Evolutionary conservation across 2,113 vertebrate species (phyloP).

Genomic region (Gambusia holbrooki): DNA sequence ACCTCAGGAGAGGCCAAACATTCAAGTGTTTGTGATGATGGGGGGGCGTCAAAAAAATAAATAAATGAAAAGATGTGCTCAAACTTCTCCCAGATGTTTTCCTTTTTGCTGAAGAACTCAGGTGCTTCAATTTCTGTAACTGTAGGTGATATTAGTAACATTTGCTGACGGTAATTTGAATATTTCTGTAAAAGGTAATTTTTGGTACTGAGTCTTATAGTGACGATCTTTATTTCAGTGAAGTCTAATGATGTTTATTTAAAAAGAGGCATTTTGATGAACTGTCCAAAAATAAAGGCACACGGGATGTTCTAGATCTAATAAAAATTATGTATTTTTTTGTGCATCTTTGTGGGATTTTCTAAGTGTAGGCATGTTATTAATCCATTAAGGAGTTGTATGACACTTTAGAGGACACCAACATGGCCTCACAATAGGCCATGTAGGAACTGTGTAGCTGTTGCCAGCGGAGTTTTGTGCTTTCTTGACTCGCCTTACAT

Average conservation of each 20-base stretch:
- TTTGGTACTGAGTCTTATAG: no score
- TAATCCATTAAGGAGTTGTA: not conserved
- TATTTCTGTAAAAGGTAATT: not conserved
- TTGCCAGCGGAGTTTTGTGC: not conserved
- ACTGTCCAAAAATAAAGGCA: no score
- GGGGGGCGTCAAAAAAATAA: not conserved
- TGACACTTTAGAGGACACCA: not conserved
- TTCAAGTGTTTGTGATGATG: constrained; percentile 12
- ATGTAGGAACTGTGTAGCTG: not conserved
- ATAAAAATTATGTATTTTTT: not conserved
- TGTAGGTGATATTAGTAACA: not conserved
- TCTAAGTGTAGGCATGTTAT: not conserved
- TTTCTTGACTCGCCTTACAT: constrained; percentile 29
- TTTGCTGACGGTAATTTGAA: not conserved
- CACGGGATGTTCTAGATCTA: not conserved
- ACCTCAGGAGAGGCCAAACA: constrained; percentile 21
- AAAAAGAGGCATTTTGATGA: no score
- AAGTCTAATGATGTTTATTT: no score
- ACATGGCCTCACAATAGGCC: not conserved
- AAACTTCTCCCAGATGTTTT: not conserved
- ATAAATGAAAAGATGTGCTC: not conserved
- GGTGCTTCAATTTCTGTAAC: not conserved
- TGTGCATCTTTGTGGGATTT: no score
- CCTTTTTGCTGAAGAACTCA: not conserved
- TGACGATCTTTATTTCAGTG: no score